These are phyloP conservation scores for Trichomycterus rosablanca DNA, from an alignment of 2,113 vertebrate genomes.

Conservation along the genomic window DNA sequence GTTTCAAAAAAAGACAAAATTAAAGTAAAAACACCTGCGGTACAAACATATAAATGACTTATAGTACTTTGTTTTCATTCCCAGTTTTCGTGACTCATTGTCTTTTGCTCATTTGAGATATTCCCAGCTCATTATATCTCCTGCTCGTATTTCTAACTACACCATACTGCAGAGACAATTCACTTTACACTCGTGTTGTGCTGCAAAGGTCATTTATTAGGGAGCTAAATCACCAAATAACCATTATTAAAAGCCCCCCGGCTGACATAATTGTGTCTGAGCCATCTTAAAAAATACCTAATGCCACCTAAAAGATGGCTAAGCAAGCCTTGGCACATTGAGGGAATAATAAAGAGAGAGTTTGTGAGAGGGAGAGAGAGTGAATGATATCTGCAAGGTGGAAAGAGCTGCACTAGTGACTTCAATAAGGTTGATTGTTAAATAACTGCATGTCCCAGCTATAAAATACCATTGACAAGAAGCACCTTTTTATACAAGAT, in stretches of 20 bases:
- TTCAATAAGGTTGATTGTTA: no score
- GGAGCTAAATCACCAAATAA: slow-evolving; percentile 27
- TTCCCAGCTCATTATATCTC: slow-evolving; percentile 8
- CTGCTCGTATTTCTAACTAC: slow-evolving; percentile 22
- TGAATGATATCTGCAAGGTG: no score
- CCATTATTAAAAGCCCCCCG: slow-evolving; percentile 32
- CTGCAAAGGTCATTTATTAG: slow-evolving; percentile 38
- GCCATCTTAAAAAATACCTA: slow-evolving; percentile 22
- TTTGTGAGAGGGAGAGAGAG: no score
- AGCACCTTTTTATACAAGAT: no score
- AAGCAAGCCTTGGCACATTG: slow-evolving; percentile 31
- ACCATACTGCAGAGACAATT: slow-evolving; percentile 11
- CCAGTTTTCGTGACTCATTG: slow-evolving; percentile 23
- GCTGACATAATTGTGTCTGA: slow-evolving; percentile 22
- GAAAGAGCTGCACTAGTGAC: no score
- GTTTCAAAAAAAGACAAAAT: no score
- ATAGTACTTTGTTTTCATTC: no score
- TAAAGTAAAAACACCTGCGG: no score
- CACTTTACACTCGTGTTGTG: slow-evolving; percentile 15
- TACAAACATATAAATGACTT: no score
- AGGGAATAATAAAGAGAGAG: slow-evolving; percentile 25
- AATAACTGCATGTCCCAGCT: no score
- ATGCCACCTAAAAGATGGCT: slow-evolving; percentile 21
- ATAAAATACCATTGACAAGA: no score
- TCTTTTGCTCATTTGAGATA: slow-evolving; percentile 8